Evolutionary conservation across 2,888 invertebrate species (phyloP).

Genomic region (Andrena fulva): DNA sequence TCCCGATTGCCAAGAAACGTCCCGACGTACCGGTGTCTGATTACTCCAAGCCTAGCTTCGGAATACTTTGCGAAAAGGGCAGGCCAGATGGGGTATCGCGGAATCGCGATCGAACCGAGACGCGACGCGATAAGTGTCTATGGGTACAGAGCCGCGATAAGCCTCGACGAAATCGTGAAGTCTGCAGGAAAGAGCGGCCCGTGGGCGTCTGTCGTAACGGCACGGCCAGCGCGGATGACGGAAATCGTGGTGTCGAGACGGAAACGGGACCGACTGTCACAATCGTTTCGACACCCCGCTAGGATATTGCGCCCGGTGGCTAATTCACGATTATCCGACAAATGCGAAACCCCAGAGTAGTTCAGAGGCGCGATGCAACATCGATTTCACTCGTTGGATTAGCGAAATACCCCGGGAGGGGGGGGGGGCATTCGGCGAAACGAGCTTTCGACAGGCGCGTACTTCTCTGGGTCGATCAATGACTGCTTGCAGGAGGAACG

Average conservation of each 20-base stretch:
- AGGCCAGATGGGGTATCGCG: background rate
- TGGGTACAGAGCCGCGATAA: slow-evolving; percentile 7
- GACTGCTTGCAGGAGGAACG: slow-evolving; percentile 48
- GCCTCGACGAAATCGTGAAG: slow-evolving; percentile 19
- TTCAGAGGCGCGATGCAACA: slow-evolving; percentile 36
- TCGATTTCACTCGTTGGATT: slow-evolving; percentile 41
- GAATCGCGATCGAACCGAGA: background rate
- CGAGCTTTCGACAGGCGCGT: slow-evolving; percentile 40
- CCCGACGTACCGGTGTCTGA: slow-evolving; percentile 8
- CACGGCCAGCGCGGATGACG: slow-evolving; percentile 48
- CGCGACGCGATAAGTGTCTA: background rate
- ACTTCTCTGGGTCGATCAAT: background rate
- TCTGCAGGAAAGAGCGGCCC: slow-evolving; percentile 27
- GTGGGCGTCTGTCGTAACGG: slow-evolving; percentile 54
- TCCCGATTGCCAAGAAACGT: background rate
- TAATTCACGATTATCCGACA: slow-evolving; percentile 52
- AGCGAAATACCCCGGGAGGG: slow-evolving; percentile 34
- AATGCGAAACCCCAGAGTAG: slow-evolving; percentile 28
- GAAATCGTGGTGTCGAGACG: slow-evolving; percentile 47
- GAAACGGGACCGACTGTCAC: slow-evolving; percentile 55
- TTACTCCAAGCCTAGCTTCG: slow-evolving; percentile 72
- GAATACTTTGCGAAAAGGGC: slow-evolving; percentile 29
- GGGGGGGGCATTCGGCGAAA: slow-evolving; percentile 34
- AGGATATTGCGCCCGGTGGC: slow-evolving; percentile 57
- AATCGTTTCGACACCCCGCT: slow-evolving; percentile 53